Conservation (phyloP, 2,888 invertebrate species). For the Luperina nickerlii region DNA sequence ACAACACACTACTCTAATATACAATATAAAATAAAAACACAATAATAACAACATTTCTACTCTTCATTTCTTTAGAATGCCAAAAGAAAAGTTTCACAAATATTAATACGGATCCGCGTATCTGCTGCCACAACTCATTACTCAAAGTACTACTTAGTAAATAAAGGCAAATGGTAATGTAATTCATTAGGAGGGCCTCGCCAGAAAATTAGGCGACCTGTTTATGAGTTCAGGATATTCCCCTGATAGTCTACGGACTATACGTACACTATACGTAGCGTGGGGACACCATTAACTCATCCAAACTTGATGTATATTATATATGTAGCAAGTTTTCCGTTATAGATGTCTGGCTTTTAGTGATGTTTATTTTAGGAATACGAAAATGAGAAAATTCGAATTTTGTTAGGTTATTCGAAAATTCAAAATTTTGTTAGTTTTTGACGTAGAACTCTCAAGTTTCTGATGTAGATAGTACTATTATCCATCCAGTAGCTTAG, state of each 20-base stretch:
- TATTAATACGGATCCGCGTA: background rate
- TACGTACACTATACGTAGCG: constrained; percentile 17
- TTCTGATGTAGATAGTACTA: background rate
- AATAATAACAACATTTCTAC: too few species aligned
- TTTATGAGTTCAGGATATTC: constrained; percentile 61
- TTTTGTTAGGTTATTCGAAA: background rate
- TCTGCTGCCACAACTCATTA: constrained; percentile 11
- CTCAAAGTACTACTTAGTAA: constrained; percentile 33
- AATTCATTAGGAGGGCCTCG: constrained; percentile 67
- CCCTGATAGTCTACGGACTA: constrained; percentile 26
- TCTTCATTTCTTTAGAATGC: too few species aligned
- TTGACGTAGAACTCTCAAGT: background rate
- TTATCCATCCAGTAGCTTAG: background rate
- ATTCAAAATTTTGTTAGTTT: background rate
- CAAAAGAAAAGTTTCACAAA: background rate
- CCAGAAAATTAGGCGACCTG: constrained; percentile 61
- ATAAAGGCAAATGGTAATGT: constrained; percentile 66
- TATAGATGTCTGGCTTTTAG: constrained; percentile 6
- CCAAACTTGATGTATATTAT: constrained; percentile 39
- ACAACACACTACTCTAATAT: too few species aligned
- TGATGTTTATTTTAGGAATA: background rate
- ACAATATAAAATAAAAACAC: too few species aligned
- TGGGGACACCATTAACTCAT: constrained; percentile 55
- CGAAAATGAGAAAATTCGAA: background rate
- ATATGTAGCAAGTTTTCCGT: constrained; percentile 4